Evolutionary conservation across 2,113 vertebrate species (phyloP), one percentile per base, ranked within the genome.

Genomic region (Benitochromis conjunctus): DNA sequence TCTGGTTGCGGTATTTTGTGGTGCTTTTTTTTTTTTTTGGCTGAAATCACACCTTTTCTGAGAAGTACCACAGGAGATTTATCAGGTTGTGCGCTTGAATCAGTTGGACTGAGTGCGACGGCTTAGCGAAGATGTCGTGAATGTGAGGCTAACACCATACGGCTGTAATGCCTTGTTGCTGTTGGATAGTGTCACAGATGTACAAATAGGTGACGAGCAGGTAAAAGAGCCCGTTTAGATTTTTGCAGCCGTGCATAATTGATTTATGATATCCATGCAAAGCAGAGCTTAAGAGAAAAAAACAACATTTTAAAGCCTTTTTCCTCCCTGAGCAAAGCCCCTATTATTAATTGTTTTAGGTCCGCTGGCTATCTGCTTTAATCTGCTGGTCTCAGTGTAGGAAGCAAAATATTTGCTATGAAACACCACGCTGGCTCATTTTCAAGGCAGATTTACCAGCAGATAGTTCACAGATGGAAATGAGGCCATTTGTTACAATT

Each of bases 291-390:
- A 89, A 87, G 64, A 84, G 71, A 5, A n/a, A 80, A 93, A 14
- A 36, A 58, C 87, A 80, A 56, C 56, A 41, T 89, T 88, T 93
- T 94, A 91, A 92, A 93, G 91, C 80, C 86, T 90, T 91, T 93
- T 94, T 89, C 82, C 91, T 86, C 79, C 51, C 87, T 82, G 79
- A 91, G 88, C 92, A 93, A 90, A 92, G 92, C 93, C 91, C 64
- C 56, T 89, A 79, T 92, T 94, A 92, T 92, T 94, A 94, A 94
- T 95, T 92, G 93, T 95, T 94, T 95, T 92, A 91, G 92, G 89
- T 94, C 92, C 93, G 91, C 90, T 94, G 93, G 92, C 94, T 91
- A 88, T 90, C 91, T 86, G 91, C 86, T 88, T 88, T 93, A 92
- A 95, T 95, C 87, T 84, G 86, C 79, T 89, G 93, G 91, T 94